These are phyloP conservation scores for Adelphocoris suturalis DNA, from an alignment of 2,888 invertebrate genomes.

Conservation along the genomic window DNA sequence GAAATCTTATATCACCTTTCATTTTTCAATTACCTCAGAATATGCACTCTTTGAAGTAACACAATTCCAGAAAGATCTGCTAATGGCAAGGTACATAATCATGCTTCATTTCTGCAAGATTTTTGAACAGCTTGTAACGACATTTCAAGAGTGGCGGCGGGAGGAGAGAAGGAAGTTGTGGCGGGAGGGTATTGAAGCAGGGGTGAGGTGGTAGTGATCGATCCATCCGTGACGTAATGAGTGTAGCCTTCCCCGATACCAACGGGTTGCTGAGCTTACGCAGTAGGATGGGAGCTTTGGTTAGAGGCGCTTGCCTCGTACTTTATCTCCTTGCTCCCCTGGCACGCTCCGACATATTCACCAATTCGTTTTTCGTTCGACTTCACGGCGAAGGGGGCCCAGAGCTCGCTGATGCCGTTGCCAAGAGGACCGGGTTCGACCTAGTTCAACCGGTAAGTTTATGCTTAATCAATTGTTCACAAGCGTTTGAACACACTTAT, in stretches of 20 bases:
- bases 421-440: slow-evolving; percentile 94
- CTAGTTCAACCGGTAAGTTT: slow-evolving; percentile 95
- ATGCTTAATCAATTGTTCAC: background rate
- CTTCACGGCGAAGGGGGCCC: slow-evolving; percentile 89
- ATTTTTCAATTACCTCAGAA: too few species aligned
- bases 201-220: slow-evolving; percentile 30
- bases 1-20: too few species aligned
- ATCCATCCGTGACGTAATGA: slow-evolving; percentile 55
- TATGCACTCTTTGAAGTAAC: too few species aligned
- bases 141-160: background rate
- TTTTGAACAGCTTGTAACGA: slow-evolving; percentile 27
- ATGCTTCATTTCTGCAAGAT: background rate
- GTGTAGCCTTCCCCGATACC: slow-evolving; percentile 62
- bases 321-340: slow-evolving; percentile 74
- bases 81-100: too few species aligned
- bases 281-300: slow-evolving; percentile 68
- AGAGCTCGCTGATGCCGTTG: slow-evolving; percentile 89
- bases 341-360: slow-evolving; percentile 86
- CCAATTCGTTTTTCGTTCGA: slow-evolving; percentile 96
- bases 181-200: background rate
- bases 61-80: too few species aligned
- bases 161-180: slow-evolving; percentile 21
- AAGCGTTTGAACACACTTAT: background rate
- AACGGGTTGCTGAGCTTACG: slow-evolving; percentile 55
- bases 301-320: slow-evolving; percentile 64